These are phyloP conservation scores for Oxygymnocypris stewartii DNA, from an alignment of 2,113 vertebrate species.

Conservation along the genomic window DNA sequence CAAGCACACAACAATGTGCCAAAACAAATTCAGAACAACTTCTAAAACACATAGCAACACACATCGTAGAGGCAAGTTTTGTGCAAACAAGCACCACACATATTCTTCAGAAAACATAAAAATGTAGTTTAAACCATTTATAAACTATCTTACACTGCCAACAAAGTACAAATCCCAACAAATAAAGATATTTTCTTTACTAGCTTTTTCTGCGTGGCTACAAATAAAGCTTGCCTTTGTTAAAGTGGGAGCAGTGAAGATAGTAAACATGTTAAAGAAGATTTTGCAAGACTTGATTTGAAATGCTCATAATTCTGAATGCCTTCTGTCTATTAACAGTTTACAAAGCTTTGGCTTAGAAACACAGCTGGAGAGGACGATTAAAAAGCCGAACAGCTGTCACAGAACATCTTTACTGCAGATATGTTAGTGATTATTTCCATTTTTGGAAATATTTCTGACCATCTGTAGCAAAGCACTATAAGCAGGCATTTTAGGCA, in stretches of 20 bases:
- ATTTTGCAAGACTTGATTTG: slow-evolving; percentile 6
- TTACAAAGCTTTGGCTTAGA: slow-evolving; percentile 27
- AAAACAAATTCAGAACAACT: not conserved
- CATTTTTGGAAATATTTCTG: slow-evolving; percentile 3
- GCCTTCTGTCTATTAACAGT: slow-evolving; percentile 30
- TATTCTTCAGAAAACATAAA: not conserved
- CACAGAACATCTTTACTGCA: slow-evolving; percentile 3
- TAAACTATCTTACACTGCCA: not conserved
- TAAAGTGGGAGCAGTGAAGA: not conserved
- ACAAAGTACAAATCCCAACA: slow-evolving; percentile 2
- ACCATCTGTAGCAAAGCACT: not conserved
- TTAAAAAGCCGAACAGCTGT: slow-evolving; percentile 28
- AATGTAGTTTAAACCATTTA: not conserved
- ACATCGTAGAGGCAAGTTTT: not conserved
- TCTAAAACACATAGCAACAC: not conserved
- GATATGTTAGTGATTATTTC: slow-evolving; percentile 20
- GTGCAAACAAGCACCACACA: not conserved
- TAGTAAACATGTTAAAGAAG: slow-evolving; percentile 12
- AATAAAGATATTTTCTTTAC: slow-evolving; percentile 10
- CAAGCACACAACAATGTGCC: not conserved
- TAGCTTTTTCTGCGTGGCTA: not conserved
- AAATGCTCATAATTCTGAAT: slow-evolving; percentile 1
- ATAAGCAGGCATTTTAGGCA: not conserved
- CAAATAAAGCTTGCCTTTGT: slow-evolving; percentile 20
- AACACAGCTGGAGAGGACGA: slow-evolving; percentile 25